Evolutionary conservation across 2,797 vertebrate species (phyloP), one percentile per base, ranked within the genome.

Genomic region (Sebastes diaconus): DNA sequence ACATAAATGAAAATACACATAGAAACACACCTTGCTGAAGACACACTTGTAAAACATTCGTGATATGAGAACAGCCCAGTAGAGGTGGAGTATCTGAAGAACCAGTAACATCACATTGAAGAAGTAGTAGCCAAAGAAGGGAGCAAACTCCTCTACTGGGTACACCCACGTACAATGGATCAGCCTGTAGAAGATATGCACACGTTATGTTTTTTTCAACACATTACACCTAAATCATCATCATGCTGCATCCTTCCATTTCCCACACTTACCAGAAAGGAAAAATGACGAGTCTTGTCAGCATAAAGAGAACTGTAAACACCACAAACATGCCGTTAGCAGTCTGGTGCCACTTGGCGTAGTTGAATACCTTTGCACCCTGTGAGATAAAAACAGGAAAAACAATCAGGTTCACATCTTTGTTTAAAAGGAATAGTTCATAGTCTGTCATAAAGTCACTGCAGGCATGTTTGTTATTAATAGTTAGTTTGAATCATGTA

Each of bases 361-460:
- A 99, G 90, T 98, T 97, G 80, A 98, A 96, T 84, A 99, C 94
- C 90, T 99, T 99, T 65, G 96, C 97, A 73, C 96, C 97, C 98
- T 99, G 72, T 67, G 25, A 83, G 18, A 88, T n/a, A 52, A 66
- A 86, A 79, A 68, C 4, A 34, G 14, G 16, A 8, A 70, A 27
- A 75, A 58, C 0, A 13, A 66, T 61, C 6, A 42, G 20, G 6
- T 58, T 76, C 1, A 10, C 10, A 54, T 55, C 1, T 65, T 80
- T 58, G 18, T 39, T 46, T 63, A 3, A 11, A 55, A 73, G 1
- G 6, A 70, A 67, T 7, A n/a, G 7, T 57, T 59, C 8, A 29
- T 5, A 46, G 14, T 14, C 60, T 46, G 9, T 22, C 13, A 64
- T 50, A 24, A 60, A 68, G 3, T 36, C 1, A 1, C 8, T 52